Base-by-base conservation (phyloP, 2,888 invertebrate species). In the Drosophila fungiperda region DNA sequence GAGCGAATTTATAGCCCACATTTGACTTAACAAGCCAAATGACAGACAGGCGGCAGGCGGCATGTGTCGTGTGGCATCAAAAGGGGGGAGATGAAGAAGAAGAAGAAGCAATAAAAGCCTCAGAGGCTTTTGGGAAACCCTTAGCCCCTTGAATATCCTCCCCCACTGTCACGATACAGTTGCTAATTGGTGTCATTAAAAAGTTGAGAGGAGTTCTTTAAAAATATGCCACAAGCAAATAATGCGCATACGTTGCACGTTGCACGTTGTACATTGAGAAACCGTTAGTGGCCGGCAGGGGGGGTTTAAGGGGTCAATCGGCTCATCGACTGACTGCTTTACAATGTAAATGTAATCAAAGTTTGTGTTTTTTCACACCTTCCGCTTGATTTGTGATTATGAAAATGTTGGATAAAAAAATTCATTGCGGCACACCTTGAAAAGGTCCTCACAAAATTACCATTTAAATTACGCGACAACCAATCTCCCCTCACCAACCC, bases 271-370 rank as follows among this genome's bases (percentile, higher is more conserved):
- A 17, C 50, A 33, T 17, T 1, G 26, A 7, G 8, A 17, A 20
- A 15, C 1, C 23, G 9, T 1, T 9, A 20, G 35, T 8, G 11
- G 6, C 0, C 36, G n/a, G 11, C 5, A 6, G 8, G 12, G n/a
- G 15, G 3, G 20, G 35, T 26, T 48, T 48, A 57, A 26, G 36
- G 11, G 17, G 12, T 3, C 20, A 49, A 49, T 23, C 4, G 23
- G 32, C 65, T 32, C 38, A 23, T 40, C 59, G 45, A 33, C 76
- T 84, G 54, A 45, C 82, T 84, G 62, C 68, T 88, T 87, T 87
- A 86, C 81, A 87, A 84, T 88, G 78, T 83, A 81, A 88, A 88
- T 88, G 87, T 88, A 89, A 88, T 88, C 83, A 85, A 87, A 87
- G 82, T 85, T 87, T 66, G 8, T 58, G n/a, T 33, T 76, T 57